These are phyloP conservation scores for Dipodomys merriami DNA, from an alignment of 2,113 vertebrate genomes.

Conservation along the genomic window DNA sequence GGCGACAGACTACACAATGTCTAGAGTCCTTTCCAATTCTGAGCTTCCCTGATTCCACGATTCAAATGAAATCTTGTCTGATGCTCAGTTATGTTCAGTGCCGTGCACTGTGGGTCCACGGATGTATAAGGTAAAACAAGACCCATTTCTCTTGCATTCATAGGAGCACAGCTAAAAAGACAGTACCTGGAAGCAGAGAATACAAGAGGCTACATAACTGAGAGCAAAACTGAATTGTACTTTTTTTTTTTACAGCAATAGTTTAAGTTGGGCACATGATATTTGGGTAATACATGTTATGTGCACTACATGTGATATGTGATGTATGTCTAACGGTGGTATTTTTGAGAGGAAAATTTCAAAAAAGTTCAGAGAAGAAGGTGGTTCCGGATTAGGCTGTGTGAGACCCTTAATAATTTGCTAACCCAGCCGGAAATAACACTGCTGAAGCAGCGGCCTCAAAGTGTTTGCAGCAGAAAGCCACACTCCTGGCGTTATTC, in stretches of 20 bases:
- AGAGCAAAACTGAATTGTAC: neutral
- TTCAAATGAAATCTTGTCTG: neutral
- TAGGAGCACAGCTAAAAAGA: neutral
- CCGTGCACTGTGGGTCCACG: neutral
- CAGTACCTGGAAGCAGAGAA: neutral
- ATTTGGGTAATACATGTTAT: too few relatives aligned
- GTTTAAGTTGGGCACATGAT: neutral
- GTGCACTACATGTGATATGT: too few relatives aligned
- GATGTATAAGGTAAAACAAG: neutral
- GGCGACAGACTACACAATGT: neutral
- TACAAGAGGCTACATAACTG: neutral
- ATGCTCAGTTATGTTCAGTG: neutral
- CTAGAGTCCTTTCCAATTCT: slow-evolving; percentile 2
- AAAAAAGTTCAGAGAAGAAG: slow-evolving; percentile 4
- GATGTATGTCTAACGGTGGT: neutral
- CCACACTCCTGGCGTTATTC: neutral
- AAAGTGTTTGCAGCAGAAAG: neutral
- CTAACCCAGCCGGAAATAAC: slow-evolving; percentile 3
- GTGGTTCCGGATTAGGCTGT: neutral
- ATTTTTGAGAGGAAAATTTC: slow-evolving; percentile 38
- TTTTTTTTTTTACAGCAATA: neutral
- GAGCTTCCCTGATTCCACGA: slow-evolving; percentile 35
- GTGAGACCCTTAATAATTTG: neutral
- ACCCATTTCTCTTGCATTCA: neutral
- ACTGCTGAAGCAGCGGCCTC: slow-evolving; percentile 1